These are phyloP conservation scores for Gopherus flavomarginatus DNA, from an alignment of 2,113 vertebrate genomes.

Conservation along the genomic window DNA sequence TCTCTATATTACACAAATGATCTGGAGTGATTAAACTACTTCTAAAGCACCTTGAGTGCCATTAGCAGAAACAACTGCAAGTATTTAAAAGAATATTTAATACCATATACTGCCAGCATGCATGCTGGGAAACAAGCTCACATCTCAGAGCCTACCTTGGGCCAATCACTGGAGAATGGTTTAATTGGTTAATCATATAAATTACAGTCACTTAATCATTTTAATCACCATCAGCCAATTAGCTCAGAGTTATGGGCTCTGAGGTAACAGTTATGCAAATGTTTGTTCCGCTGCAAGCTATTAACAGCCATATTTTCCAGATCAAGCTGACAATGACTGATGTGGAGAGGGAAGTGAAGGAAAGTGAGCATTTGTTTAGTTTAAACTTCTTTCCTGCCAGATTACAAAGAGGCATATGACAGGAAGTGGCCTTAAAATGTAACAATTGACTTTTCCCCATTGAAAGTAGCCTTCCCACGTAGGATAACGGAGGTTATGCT, in stretches of 20 bases:
- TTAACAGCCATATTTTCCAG: slow-evolving; percentile 80
- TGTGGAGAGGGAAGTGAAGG: slow-evolving; percentile 63
- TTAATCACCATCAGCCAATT: slow-evolving; percentile 88
- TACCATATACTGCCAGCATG: slow-evolving; percentile 6
- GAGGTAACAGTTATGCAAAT: slow-evolving; percentile 89
- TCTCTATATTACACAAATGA: slow-evolving; percentile 44
- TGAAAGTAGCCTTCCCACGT: not conserved
- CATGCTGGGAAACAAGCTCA: slow-evolving; percentile 76
- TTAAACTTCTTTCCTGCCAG: slow-evolving; percentile 59
- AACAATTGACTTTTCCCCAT: slow-evolving; percentile 18
- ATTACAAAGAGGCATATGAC: slow-evolving; percentile 51
- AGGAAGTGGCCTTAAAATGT: not conserved
- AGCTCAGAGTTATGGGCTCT: slow-evolving; percentile 84
- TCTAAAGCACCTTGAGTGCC: slow-evolving; percentile 63
- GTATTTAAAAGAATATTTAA: slow-evolving; percentile 70
- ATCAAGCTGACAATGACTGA: slow-evolving; percentile 81
- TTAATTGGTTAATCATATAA: slow-evolving; percentile 91
- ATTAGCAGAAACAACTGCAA: slow-evolving; percentile 61
- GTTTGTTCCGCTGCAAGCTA: slow-evolving; percentile 84
- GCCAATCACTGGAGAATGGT: slow-evolving; percentile 80
- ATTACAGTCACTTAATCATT: slow-evolving; percentile 91
- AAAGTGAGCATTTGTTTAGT: slow-evolving; percentile 71
- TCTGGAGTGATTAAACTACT: slow-evolving; percentile 61
- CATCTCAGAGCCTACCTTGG: slow-evolving; percentile 69
- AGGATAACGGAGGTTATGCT: not conserved